phyloP scores from a whole-genome alignment of 2,888 invertebrate genomes.

The Dasypogon diadema region DNA sequence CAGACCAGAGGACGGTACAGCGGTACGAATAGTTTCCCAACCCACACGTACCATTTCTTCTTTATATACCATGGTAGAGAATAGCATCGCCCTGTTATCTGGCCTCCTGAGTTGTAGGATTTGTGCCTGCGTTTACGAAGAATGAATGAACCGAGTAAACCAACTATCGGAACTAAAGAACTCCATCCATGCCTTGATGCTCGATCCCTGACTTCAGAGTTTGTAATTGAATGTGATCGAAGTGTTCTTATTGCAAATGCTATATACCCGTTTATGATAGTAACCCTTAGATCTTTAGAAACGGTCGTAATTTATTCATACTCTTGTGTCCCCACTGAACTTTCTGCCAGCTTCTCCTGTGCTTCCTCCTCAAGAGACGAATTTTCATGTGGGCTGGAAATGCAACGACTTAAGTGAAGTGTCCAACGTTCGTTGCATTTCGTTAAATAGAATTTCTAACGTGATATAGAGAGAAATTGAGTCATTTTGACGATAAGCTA shows the following conservation, averaged over 20 bases:
- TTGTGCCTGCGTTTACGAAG: conserved; percentile 36
- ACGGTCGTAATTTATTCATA: conserved; percentile 37
- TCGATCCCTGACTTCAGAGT: conserved; percentile 15
- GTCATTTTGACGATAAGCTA: conserved; percentile 22
- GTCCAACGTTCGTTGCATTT: conserved; percentile 26
- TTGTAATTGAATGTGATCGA: conserved; percentile 49
- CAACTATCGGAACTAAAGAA: not conserved
- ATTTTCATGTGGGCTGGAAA: conserved; percentile 35
- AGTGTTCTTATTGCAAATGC: conserved; percentile 38
- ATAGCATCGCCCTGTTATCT: not conserved
- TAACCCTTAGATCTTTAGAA: conserved; percentile 38
- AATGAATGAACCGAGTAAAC: conserved; percentile 43
- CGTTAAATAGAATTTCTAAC: conserved; percentile 1
- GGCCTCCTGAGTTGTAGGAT: conserved; percentile 18
- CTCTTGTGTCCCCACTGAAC: conserved; percentile 25
- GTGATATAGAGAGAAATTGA: conserved; percentile 45
- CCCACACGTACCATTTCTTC: conserved; percentile 33
- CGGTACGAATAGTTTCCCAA: conserved; percentile 27
- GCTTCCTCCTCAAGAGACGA: not conserved
- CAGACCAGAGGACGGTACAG: not conserved
- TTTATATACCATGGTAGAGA: conserved; percentile 8
- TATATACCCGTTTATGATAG: conserved; percentile 23
- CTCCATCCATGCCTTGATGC: not conserved
- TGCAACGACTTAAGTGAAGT: conserved; percentile 38
- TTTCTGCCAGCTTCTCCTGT: conserved; percentile 1